Evolutionary conservation across 1,140 invertebrate species (phyloP), one percentile per base, ranked within the genome.

Genomic region (Aethina tumida): DNA sequence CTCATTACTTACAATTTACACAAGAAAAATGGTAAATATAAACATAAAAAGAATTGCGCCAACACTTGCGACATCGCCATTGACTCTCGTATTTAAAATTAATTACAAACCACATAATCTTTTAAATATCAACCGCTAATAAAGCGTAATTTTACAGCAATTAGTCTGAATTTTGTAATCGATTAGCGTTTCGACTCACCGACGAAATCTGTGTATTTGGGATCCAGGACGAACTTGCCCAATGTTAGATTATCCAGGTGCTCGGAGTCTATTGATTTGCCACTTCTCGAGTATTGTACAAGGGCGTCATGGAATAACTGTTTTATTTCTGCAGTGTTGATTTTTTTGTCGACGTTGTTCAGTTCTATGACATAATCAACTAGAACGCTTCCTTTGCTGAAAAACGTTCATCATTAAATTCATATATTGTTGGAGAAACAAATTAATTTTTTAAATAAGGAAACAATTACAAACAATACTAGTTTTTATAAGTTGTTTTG

Each of bases 351-450:
- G 2, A 88, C 65, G 48, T 88, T 78, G 39, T 75, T 77, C 29
- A 92, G 56, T 63, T 88, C 81, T 3, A 92, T 77, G 44, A 88
- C 81, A 55, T 88, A 92, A 57, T 91, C 87, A 1, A 89, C 88
- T 7, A 92, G 59, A n/a, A 91, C 78, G 46, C 84, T 89, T 39
- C 85, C 86, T 58, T 81, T 69, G 57, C 81, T 79, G 50, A 29
- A 53, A 41, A 22, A 12, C 10, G 7, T 12, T 21, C 9, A 31
- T 15, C 2, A n/a, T 10, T 24, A 24, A 24, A n/a, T n/a, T n/a
- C n/a, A n/a, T n/a, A n/a, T n/a, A n/a, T n/a, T n/a, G n/a, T 8
- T n/a, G 43, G 50, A 0, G 24, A 41, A n/a, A 34, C 18, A 26
- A 13, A 29, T 21, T 9, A 5, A 25, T 4, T 34, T 17, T 14